Evolutionary conservation across 2,888 invertebrate species (phyloP), one percentile per base, ranked within the genome.

Genomic region (Nemotelus nigrinus): DNA sequence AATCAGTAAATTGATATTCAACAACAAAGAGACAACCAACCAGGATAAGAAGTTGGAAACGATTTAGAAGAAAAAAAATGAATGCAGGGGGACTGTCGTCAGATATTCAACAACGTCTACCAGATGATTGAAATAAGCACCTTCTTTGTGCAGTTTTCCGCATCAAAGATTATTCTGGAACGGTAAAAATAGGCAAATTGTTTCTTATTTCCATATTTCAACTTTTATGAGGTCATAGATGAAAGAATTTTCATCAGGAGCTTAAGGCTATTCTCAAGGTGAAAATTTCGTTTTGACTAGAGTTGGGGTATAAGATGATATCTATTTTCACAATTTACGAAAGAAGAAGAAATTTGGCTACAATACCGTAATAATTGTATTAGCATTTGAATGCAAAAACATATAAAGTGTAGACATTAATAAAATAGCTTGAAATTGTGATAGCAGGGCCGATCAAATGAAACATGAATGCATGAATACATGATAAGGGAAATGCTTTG

Each of bases 151-250:
- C 25, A 55, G 8, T 70, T 41, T 39, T 44, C 53, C 43, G 44
- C 60, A 45, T n/a, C 55, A 63, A 65, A 55, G 65, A 76, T 76
- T 50, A 53, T 55, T 47, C 39, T 44, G 25, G 53, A 53, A 45
- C 44, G 7, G 45, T 5, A 65, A 41, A 65, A 55, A n/a, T 25
- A 48, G 65, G 75, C 64, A 76, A 76, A 76, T 76, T 64, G 57
- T 25, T 65, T 76, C 63, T 76, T 76, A 76, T 76, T 55, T 76
- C 65, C 45, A 76, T 76, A 76, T 76, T 76, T 76, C 76, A 76
- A 76, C 76, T 76, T 76, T 76, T 76, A 76, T 76, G 48, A 76
- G 76, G 74, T 74, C 74, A 74, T 60, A 74, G 74, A 48, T 60
- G 74, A 74, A 47, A 60, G 63, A 74, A 48, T 63, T 74, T 74